phyloP scores from a whole-genome alignment of 2,888 invertebrate species.

The Aphidoletes aphidimyza region DNA sequence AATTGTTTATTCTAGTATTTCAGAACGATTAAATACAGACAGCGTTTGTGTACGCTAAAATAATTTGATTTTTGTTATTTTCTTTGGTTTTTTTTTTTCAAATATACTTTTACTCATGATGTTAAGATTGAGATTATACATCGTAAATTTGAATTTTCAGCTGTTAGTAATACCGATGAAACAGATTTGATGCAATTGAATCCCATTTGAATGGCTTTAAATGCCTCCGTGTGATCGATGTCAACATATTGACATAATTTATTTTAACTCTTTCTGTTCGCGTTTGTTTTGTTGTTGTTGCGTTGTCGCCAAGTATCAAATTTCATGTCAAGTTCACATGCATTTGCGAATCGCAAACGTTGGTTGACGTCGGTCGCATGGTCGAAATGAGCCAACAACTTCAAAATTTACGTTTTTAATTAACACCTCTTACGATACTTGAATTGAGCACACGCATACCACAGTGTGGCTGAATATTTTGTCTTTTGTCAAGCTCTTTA shows the following conservation, averaged over 20 bases:
- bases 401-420: background rate
- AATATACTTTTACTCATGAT: too few species aligned
- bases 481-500: background rate
- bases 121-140: too few species aligned
- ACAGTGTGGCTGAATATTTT: background rate
- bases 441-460: background rate
- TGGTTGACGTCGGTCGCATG: background rate
- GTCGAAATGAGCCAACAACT: background rate
- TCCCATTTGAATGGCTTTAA: too few species aligned
- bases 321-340: background rate
- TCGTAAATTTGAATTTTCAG: too few species aligned
- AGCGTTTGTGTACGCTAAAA: background rate
- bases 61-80: conserved; percentile 2
- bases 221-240: too few species aligned
- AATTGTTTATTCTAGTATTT: conserved; percentile 10
- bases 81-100: too few species aligned
- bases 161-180: too few species aligned
- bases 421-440: background rate
- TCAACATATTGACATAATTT: background rate
- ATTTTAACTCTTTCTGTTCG: background rate
- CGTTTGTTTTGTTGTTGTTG: background rate
- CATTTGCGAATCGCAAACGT: background rate
- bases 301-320: too few species aligned
- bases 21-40: background rate
- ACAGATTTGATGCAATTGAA: too few species aligned